phyloP scores from a whole-genome alignment of 2,797 vertebrate species.

The Enteromius mattozi region DNA sequence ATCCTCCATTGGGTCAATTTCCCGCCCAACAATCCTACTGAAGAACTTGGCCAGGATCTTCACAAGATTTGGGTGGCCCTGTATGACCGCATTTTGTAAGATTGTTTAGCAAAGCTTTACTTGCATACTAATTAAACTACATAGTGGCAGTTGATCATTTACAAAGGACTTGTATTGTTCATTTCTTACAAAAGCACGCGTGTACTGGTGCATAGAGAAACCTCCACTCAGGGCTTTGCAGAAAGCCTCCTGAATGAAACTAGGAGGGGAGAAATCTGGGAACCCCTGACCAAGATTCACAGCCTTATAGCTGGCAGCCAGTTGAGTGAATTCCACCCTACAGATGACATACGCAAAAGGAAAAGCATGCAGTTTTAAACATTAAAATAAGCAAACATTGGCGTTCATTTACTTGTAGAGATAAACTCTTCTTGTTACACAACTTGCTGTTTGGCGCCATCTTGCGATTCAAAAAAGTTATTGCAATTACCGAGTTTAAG shows the following conservation, averaged over 20 bases:
- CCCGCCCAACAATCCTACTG: conserved; percentile 81
- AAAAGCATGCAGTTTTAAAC: background rate
- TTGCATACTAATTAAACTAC: too few relatives aligned
- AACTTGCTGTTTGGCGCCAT: background rate
- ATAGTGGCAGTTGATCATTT: background rate
- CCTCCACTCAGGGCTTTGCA: conserved; percentile 76
- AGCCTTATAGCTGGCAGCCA: conserved; percentile 79
- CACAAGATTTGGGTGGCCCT: conserved; percentile 91
- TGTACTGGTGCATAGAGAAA: conserved; percentile 90
- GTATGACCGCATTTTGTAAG: conserved; percentile 39
- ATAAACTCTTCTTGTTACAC: background rate
- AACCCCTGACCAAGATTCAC: conserved; percentile 96
- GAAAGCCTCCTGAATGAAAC: conserved; percentile 85
- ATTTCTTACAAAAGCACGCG: conserved; percentile 86
- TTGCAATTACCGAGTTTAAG: background rate
- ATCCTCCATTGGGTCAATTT: conserved; percentile 85
- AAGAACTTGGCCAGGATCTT: conserved; percentile 87
- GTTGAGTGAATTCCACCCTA: conserved; percentile 88
- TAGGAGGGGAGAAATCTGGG: conserved; percentile 89
- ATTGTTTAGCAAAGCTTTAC: background rate
- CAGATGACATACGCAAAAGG: conserved; percentile 39
- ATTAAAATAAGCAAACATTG: background rate
- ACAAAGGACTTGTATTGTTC: background rate
- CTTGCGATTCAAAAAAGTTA: conserved; percentile 11
- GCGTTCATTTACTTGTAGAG: background rate